Percentiles rank a stretch among this genome's conserved stretches.
Conservation (phyloP, 2,113 vertebrate species). For the Ciconia stormi region DNA sequence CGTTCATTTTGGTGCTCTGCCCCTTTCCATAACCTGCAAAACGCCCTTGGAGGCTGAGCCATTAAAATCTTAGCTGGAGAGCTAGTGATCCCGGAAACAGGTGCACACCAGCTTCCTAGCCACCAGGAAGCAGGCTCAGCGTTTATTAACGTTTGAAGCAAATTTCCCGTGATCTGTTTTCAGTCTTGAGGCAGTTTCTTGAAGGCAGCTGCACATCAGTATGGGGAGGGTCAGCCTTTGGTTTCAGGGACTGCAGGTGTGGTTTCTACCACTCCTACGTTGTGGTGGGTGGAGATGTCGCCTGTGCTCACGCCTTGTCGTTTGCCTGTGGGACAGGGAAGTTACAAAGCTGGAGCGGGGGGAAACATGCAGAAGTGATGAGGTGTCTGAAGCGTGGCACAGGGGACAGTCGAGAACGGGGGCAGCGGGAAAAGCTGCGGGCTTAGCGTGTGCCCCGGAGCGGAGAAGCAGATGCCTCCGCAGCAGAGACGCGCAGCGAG, state of each 20-base stretch:
- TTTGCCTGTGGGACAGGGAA: neutral
- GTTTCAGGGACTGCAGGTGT: neutral
- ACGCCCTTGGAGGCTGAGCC: neutral
- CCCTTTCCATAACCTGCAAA: neutral
- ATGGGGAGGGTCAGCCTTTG: accelerated
- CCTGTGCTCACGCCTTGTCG: neutral
- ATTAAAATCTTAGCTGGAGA: neutral
- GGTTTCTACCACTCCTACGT: accelerated
- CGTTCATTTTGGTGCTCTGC: neutral
- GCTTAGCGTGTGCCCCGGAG: accelerated
- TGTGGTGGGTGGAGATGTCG: neutral
- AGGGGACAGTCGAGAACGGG: accelerated
- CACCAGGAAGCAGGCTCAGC: neutral
- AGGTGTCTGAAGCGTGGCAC: accelerated
- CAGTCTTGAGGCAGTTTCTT: neutral
- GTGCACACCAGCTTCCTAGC: neutral
- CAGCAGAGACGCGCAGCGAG: neutral
- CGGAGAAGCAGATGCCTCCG: neutral
- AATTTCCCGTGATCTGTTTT: neutral
- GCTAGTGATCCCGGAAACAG: neutral
- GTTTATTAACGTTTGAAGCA: accelerated
- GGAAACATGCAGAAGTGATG: accelerated
- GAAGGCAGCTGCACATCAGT: neutral
- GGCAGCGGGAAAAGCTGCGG: neutral
- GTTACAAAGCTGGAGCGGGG: accelerated